Evolutionary conservation across 2,888 invertebrate genomes (phyloP), one percentile per base, ranked within the genome.

Genomic region (Microctonus aethiopoides): DNA sequence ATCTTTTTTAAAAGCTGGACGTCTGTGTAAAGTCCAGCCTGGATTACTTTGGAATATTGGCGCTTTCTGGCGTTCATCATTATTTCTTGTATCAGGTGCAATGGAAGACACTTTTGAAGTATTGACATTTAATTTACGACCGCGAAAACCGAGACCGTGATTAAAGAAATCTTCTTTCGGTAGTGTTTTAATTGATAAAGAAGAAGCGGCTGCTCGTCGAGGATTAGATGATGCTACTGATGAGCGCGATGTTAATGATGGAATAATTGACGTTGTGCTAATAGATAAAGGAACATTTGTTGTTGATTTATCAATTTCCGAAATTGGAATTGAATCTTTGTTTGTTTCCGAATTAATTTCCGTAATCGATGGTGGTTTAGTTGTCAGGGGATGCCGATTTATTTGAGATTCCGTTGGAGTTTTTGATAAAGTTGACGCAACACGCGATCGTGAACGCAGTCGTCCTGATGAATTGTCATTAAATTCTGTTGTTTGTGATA

Each of bases 161-260:
- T 85, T 84, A 54, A 83, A 83, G 63, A 78, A 83, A 69, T 85
- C 84, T 26, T 85, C 85, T 32, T 79, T 80, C 5, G 73, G 68
- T 1, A 72, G 61, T 20, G 67, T 72, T 60, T 67, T 41, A 3
- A 63, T 10, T 22, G 67, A 51, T 2, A 32, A 65, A 10, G 71
- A 51, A 11, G 74, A 66, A 4, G 75, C 60, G 7, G 67, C 56
- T 7, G 68, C 69, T 20, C 74, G 62, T 22, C 66, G 67, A 34
- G 61, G 29, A 39, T 57, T 65, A 1, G 65, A 46, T 26, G 41
- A 16, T 26, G 59, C 52, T 29, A 34, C 66, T 22, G n/a, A n/a
- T 10, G 20, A 9, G 41, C 20, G 29, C 10, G 26, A 24, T 24
- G 36, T 6, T 13, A 68, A 29, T 59, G 39, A 9, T 1, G 39